phyloP scores from a whole-genome alignment of 2,797 vertebrate genomes.

The Hippocampus kuda region DNA sequence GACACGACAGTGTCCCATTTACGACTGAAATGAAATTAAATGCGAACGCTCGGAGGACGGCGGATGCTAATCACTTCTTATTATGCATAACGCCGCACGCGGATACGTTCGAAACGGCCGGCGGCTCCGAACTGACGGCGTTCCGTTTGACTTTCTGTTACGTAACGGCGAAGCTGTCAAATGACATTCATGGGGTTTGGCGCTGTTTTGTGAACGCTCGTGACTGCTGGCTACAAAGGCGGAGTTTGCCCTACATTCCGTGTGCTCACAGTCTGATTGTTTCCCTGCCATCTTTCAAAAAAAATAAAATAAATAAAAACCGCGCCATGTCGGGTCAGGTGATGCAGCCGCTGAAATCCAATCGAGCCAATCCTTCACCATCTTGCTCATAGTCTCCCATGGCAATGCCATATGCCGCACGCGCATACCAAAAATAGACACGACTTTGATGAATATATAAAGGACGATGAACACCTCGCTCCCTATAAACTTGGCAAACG shows the following conservation, averaged over 20 bases:
- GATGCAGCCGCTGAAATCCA: conserved; percentile 54
- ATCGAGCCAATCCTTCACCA: conserved; percentile 56
- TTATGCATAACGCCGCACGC: not conserved
- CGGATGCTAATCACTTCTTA: not conserved
- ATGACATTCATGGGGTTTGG: conserved; percentile 5
- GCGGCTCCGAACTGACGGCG: not conserved
- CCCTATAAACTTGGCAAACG: conserved; percentile 26
- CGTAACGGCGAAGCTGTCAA: conserved; percentile 1
- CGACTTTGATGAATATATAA: conserved; percentile 26
- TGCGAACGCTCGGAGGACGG: not conserved
- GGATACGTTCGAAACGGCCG: conserved; percentile 2
- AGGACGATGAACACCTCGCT: conserved; percentile 27
- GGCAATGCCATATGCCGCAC: conserved; percentile 24
- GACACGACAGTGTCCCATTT: not conserved
- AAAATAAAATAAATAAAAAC: not conserved
- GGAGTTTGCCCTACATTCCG: conserved; percentile 24
- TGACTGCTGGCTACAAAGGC: conserved; percentile 21
- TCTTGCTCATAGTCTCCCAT: conserved; percentile 22
- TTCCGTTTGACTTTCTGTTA: conserved; percentile 4
- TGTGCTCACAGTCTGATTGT: conserved; percentile 42
- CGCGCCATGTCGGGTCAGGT: conserved; percentile 43
- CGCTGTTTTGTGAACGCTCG: conserved; percentile 3
- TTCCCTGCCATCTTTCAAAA: conserved; percentile 29
- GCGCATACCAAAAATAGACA: conserved; percentile 25
- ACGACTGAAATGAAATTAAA: not conserved